Evolutionary conservation across 2,888 invertebrate species (phyloP).

Genomic region (Norana najaformis): DNA sequence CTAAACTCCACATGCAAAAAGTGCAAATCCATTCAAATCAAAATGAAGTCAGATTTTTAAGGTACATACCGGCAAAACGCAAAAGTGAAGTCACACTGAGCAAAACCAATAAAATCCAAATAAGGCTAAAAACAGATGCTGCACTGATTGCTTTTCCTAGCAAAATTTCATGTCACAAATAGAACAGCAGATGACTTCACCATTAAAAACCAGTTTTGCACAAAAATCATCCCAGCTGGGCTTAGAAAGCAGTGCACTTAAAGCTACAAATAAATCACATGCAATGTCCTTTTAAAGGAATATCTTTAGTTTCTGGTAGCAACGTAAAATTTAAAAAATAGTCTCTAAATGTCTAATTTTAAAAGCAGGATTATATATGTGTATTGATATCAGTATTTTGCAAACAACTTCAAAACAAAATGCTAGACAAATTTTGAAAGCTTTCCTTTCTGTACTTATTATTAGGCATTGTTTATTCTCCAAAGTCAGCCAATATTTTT

Average conservation of each 20-base stretch:
- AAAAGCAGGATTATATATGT: neutral
- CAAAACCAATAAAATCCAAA: neutral
- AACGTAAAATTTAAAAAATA: neutral
- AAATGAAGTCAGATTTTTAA: slow-evolving; percentile 13
- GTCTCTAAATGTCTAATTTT: neutral
- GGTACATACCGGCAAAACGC: too few species aligned
- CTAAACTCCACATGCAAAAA: neutral
- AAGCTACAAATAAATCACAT: neutral
- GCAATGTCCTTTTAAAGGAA: neutral
- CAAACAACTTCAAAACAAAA: neutral
- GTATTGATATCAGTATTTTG: neutral
- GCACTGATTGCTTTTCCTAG: neutral
- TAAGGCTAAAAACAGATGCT: neutral
- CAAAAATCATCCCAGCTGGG: neutral
- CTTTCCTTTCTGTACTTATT: neutral
- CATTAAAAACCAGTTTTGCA: too few species aligned
- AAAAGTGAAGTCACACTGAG: neutral
- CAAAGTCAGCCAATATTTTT: neutral
- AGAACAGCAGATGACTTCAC: slow-evolving; percentile 13
- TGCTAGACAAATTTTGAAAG: neutral
- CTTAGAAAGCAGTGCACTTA: neutral
- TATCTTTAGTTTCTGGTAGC: neutral
- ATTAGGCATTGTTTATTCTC: neutral
- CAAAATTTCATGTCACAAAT: neutral
- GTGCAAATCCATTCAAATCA: neutral